Evolutionary conservation across 1,140 invertebrate species (phyloP), one percentile per base, ranked within the genome.

Genomic region (Brachionus rubens): DNA sequence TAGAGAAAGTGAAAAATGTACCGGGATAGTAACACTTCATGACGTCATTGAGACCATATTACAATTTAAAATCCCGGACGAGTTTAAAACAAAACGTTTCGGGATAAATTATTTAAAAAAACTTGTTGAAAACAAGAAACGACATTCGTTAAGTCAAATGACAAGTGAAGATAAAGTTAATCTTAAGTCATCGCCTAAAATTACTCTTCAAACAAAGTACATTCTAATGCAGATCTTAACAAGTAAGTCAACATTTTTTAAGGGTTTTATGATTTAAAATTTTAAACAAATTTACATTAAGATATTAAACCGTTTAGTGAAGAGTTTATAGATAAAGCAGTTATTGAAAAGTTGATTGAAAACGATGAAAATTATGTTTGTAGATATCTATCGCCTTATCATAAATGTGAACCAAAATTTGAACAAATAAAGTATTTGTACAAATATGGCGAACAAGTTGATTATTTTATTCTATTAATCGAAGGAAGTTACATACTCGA

Each of bases 31-130:
- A 3, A 96, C 93, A 0, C 81, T 96, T 16, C 93, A 96, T 83
- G 93, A 96, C 85, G 92, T 96, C 65, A 94, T 96, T 78, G 93
- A 96, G 82, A 92, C 95, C 85, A 87, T 96, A 77, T 93, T 96
- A 79, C 93, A 96, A 81, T 89, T 91, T 0, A 92, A 96, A 85
- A 96, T 96, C 78, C 90, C 93, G 77, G 93, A 96, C 82, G 93
- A 95, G 85, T 94, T 92, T 1, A 93, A 96, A 84, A 90, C 5
- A 10, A 65, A 65, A 24, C 43, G 9, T 46, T 46, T 7, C n/a
- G 43, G 43, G 14, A 46, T 46, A 7, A 46, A 46, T 46, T 46
- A 46, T 16, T 46, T 46, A 14, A 46, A 46, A 46, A 46, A 46
- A 46, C 5, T 46, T 10, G n/a, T 46, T 14, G 43, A 46, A 46